Percentiles rank a stretch among this genome's conserved stretches.
These are phyloP conservation scores for Drosophila mauritiana DNA, from an alignment of 1,140 invertebrate species.

Conservation along the genomic window DNA sequence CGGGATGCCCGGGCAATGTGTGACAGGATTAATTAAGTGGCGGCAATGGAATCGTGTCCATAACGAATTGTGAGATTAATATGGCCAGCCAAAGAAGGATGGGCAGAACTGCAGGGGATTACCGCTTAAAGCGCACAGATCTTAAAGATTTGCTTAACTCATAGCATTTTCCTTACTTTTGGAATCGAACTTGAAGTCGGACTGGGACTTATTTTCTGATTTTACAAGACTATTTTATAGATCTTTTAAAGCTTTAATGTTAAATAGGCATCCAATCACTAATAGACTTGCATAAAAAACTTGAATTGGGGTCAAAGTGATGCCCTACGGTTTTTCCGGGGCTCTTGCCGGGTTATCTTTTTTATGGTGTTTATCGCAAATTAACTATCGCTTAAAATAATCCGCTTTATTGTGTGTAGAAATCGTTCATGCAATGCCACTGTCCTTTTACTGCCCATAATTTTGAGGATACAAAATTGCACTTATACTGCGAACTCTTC, in stretches of 20 bases:
- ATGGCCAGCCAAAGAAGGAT: background rate
- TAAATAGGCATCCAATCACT: background rate
- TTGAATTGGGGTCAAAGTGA: slow-evolving; percentile 3
- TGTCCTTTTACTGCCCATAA: slow-evolving; percentile 18
- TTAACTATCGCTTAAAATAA: slow-evolving; percentile 32
- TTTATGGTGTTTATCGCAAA: slow-evolving; percentile 25
- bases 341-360: background rate
- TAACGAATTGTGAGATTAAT: slow-evolving; percentile 52
- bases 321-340: background rate
- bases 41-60: slow-evolving; percentile 46
- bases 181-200: too few species aligned
- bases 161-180: too few species aligned
- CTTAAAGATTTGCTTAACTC: background rate
- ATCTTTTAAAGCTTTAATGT: background rate
- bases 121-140: slow-evolving; percentile 10
- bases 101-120: background rate
- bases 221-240: background rate
- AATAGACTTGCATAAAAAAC: background rate
- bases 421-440: slow-evolving; percentile 28
- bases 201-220: too few species aligned
- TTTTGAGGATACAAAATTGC: slow-evolving; percentile 31
- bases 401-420: slow-evolving; percentile 16
- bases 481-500: slow-evolving; percentile 9
- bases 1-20: slow-evolving; percentile 24
- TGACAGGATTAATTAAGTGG: slow-evolving; percentile 54